These are phyloP conservation scores for Cryptoleucopteryx plumbea DNA, from an alignment of 2,113 vertebrate genomes.

Conservation along the genomic window DNA sequence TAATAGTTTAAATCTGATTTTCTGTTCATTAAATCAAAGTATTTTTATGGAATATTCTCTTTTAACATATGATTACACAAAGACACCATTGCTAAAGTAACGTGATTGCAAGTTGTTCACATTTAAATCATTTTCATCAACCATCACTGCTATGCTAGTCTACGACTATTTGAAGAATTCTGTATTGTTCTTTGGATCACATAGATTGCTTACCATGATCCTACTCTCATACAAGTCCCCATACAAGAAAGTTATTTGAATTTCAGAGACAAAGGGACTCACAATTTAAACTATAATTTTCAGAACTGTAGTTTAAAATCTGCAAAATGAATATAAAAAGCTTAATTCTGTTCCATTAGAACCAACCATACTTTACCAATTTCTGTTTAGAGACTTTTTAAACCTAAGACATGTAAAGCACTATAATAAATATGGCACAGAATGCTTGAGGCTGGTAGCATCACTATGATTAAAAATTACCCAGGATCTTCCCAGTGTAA, in stretches of 20 bases:
- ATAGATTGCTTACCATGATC: neutral
- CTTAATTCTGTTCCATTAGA: neutral
- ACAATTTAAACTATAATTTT: neutral
- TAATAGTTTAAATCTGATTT: neutral
- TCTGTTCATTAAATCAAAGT: neutral
- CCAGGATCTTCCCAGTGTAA: neutral
- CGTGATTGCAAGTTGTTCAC: neutral
- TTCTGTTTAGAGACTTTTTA: neutral
- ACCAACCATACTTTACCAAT: neutral
- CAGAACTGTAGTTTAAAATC: neutral
- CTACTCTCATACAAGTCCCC: neutral
- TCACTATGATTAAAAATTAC: neutral
- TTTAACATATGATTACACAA: neutral
- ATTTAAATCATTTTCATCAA: neutral
- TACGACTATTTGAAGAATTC: neutral
- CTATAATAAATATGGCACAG: neutral
- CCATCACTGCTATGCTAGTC: too few relatives aligned
- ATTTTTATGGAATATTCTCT: neutral
- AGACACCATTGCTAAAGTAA: neutral
- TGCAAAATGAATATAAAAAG: neutral
- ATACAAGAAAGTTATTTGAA: neutral
- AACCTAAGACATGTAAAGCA: neutral
- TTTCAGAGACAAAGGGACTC: neutral
- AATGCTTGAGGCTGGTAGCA: neutral
- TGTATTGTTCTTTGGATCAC: neutral